Conservation (phyloP, 2,113 vertebrate species). For the Sebastes fasciatus region DNA sequence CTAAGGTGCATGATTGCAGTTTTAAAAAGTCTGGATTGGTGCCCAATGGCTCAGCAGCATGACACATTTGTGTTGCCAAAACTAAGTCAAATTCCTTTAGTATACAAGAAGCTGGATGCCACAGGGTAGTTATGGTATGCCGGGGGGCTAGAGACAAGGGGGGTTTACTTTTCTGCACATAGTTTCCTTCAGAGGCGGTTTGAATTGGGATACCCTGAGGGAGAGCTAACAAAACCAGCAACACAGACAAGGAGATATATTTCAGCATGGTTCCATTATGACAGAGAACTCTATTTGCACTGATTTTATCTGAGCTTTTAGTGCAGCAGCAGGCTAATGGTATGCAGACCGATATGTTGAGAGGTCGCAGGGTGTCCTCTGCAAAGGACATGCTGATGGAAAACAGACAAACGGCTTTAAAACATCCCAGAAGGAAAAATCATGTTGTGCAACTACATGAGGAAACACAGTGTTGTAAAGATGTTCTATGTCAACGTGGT, state of each 20-base stretch:
- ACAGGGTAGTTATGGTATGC: neutral
- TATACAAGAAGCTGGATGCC: neutral
- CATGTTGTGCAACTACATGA: conserved; percentile 25
- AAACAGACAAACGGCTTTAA: conserved; percentile 22
- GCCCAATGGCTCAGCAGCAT: neutral
- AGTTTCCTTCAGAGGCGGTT: conserved; percentile 9
- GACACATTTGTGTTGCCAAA: conserved; percentile 36
- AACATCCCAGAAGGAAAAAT: conserved; percentile 4
- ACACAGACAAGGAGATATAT: conserved; percentile 17
- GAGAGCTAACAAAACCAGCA: neutral
- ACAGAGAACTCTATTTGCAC: conserved; percentile 55
- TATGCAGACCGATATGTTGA: conserved; percentile 31
- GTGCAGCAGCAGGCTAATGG: conserved; percentile 44
- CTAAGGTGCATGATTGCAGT: neutral
- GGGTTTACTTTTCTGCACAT: no score
- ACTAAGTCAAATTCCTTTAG: neutral
- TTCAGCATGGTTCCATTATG: conserved; percentile 30
- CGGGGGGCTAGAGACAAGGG: neutral
- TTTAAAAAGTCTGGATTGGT: conserved; percentile 6
- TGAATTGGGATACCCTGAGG: conserved; percentile 13
- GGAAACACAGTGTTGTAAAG: neutral
- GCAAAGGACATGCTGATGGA: conserved; percentile 26
- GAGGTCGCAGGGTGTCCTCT: conserved; percentile 8
- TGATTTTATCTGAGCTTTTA: conserved; percentile 70
- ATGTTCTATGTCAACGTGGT: neutral